Evolutionary conservation across 2,113 vertebrate genomes (phyloP), one percentile per base, ranked within the genome.

Genomic region (Manacus vitellinus): DNA sequence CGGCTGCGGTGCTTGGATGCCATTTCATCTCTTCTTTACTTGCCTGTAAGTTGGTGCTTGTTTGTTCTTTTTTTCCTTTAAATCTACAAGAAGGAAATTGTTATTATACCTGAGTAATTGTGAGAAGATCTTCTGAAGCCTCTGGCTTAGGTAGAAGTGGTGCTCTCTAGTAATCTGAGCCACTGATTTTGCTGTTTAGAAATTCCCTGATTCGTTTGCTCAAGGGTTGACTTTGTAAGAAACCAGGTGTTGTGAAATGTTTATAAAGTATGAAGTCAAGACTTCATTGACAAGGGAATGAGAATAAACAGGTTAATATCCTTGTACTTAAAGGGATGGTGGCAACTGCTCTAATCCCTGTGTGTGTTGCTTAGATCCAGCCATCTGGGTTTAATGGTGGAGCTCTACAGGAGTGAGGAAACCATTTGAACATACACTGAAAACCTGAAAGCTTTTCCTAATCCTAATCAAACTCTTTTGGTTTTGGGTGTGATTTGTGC

Each of bases 1-100:
- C 97, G 99, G 72, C 98, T 99, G 12, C 98, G 99, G 28, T 99
- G 99, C 94, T 90, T 99, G 92, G 99, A 99, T 41, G 98, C 99
- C 2, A 90, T 99, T 79, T 97, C 99, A 5, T 98, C 99, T 66
- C 98, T 99, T 51, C 97, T 99, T 41, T 98, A 98, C 65, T 94
- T 99, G 81, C 97, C 98, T 95, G 99, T 99, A 95, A 97, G 98
- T 98, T 16, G 51, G 59, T 11, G 3, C 4, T 56, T 70, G 31
- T 8, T 63, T 73, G 15, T 52, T 17, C 28, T 56, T 28, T 4
- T 49, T 28, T 8, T 9, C 2, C 22, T 43, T 59, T 3, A 6
- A 19, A 75, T 71, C 35, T 49, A 11, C 22, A 35, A 24, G 6
- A 63, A 22, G 55, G 3, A 21, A 61, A 22, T 65, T 22, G 19